Evolutionary conservation across 2,888 invertebrate species (phyloP).

Genomic region (Oscheius sp.): DNA sequence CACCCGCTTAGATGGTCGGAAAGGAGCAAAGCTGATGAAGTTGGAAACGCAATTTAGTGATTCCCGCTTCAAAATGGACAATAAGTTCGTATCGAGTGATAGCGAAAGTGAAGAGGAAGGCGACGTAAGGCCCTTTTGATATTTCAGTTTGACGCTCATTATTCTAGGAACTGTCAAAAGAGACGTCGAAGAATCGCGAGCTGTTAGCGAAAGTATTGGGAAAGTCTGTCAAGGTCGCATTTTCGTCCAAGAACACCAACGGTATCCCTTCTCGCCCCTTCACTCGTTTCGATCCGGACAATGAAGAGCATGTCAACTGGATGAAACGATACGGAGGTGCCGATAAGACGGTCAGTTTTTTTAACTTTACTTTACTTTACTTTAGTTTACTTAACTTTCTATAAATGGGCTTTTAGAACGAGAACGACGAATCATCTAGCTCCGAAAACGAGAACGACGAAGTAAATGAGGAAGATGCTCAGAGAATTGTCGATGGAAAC

Average conservation of each 20-base stretch:
- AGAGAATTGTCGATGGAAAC: conserved; percentile 32
- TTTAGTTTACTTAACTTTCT: no score
- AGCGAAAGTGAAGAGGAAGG: conserved; percentile 38
- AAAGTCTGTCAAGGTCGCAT: conserved; percentile 37
- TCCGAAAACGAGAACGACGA: conserved; percentile 17
- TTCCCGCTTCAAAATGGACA: conserved; percentile 53
- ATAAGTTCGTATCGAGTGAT: conserved; percentile 49
- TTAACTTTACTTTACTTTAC: no score
- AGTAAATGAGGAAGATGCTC: background rate
- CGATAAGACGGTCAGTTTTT: background rate
- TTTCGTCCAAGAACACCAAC: conserved; percentile 45
- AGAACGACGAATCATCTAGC: conserved; percentile 10
- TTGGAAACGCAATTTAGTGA: conserved; percentile 54
- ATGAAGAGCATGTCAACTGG: conserved; percentile 64
- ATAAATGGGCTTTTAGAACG: no score
- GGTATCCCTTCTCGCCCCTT: conserved; percentile 44
- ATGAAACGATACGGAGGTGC: conserved; percentile 47
- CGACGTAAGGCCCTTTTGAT: conserved; percentile 12
- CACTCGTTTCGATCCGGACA: conserved; percentile 63
- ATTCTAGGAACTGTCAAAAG: conserved; percentile 48
- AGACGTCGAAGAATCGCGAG: conserved; percentile 56
- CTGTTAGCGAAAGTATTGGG: conserved; percentile 62
- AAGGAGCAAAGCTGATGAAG: conserved; percentile 25
- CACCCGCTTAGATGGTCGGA: background rate
- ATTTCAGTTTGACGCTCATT: background rate